Conservation (phyloP, 2,888 invertebrate genomes). For the Sinhomidia bicolor region DNA sequence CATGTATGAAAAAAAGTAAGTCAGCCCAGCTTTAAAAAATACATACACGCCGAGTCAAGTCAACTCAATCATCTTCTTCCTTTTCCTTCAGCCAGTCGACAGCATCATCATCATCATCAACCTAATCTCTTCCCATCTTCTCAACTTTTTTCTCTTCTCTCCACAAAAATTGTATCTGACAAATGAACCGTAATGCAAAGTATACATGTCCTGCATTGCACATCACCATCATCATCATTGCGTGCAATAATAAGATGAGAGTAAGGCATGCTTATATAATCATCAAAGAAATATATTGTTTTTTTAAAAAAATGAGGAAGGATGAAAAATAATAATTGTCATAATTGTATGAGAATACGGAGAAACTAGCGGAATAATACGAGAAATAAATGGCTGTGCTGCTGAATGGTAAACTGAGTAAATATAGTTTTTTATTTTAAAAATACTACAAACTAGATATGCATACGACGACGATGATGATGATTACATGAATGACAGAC, state of each 20-base stretch:
- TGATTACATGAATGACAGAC: conserved; percentile 45
- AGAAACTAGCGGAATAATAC: conserved; percentile 28
- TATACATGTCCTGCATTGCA: not conserved
- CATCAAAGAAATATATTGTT: conserved; percentile 3
- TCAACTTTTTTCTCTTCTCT: conserved; percentile 1
- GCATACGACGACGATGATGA: too few relatives aligned
- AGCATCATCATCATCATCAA: conserved; percentile 18
- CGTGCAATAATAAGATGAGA: not conserved
- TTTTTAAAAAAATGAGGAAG: conserved; percentile 9
- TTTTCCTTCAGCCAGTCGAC: conserved; percentile 39
- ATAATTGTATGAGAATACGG: not conserved
- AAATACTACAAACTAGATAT: not conserved
- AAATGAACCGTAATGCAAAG: conserved; percentile 64
- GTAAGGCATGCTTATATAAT: conserved; percentile 19
- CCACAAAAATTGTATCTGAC: conserved; percentile 6
- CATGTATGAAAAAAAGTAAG: conserved; percentile 32
- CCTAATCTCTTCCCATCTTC: not conserved
- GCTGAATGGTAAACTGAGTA: not conserved
- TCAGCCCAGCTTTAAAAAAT: conserved; percentile 18
- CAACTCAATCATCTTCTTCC: conserved; percentile 60
- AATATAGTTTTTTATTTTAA: not conserved
- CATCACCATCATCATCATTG: too few relatives aligned
- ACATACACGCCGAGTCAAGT: conserved; percentile 1
- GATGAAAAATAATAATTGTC: not conserved
- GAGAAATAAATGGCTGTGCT: not conserved